Base-by-base conservation (phyloP, 1,140 invertebrate species). In the Drosophila neocordata region DNA sequence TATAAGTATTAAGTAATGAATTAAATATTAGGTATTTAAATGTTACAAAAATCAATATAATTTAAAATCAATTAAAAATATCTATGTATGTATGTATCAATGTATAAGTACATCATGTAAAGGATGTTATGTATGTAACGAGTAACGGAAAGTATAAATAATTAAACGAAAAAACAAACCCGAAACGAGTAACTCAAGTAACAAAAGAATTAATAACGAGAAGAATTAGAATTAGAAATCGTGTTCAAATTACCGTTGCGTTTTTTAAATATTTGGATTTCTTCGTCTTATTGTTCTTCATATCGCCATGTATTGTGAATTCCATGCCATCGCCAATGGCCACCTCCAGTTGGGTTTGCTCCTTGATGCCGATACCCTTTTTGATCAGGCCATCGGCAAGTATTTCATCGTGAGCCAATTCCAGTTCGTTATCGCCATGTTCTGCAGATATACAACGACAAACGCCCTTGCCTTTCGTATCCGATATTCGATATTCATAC, bases 261-360 rank as follows among this genome's bases (percentile, higher is more conserved):
- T 95, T 95, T 83, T 95, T 96, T 73, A 94, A 92, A 91, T 95
- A 92, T 92, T 95, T 95, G 65, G 94, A 94, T 92, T 95, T 96
- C 91, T 95, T 95, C 82, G 90, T 70, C 84, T 95, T 93, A 92
- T 95, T 95, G 92, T 96, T 95, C 93, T 95, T 95, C 79, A 95
- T 92, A 92, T 96, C 95, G 93, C 95, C 96, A 92, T 97, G 96
- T 93, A 97, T 97, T 3, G 96, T 97, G 85, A 97, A 96, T 92
- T 97, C 96, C 95, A 97, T 96, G 51, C 96, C 96, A 91, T 97
- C 96, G 7, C 96, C 96, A 77, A 97, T 97, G 27, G 96, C 96
- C 69, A 97, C 96, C 93, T 97, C 97, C 59, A 97, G 93, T 92
- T 97, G 96, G 69, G 96, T 96, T 93, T 97, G 96, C 74, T 95